Percentiles rank a stretch among this genome's conserved stretches.
Conservation (phyloP, 2,113 vertebrate genomes). For the Amblyopsis rosae region DNA sequence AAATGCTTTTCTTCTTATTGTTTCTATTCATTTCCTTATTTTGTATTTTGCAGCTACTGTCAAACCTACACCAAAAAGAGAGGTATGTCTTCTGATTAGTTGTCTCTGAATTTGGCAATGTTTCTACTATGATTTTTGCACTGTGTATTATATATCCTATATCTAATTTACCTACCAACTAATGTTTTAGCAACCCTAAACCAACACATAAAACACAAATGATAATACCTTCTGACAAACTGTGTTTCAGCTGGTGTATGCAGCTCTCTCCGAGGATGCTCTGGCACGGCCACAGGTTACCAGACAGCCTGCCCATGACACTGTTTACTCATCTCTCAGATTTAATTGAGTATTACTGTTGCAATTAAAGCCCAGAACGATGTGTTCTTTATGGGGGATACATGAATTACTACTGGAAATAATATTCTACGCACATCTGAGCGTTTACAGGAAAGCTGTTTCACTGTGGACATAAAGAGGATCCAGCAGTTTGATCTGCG, state of each 20-base stretch:
- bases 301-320: constrained; percentile 23
- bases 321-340: constrained; percentile 59
- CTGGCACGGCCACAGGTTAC: constrained; percentile 2
- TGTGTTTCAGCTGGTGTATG: constrained; percentile 65
- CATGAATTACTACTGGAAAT: too few species aligned
- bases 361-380: not conserved
- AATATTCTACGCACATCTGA: too few species aligned
- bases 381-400: not conserved
- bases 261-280: constrained; percentile 47
- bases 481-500: too few species aligned
- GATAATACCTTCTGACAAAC: not conserved
- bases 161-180: too few species aligned
- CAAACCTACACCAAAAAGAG: constrained; percentile 35
- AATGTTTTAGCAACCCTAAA: too few species aligned
- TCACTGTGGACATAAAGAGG: too few species aligned
- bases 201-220: not conserved
- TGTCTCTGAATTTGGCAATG: not conserved
- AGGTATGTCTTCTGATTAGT: constrained; percentile 40
- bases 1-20: not conserved
- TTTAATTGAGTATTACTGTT: constrained; percentile 37
- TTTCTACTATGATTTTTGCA: not conserved
- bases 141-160: not conserved
- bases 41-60: constrained; percentile 26
- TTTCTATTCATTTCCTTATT: not conserved
- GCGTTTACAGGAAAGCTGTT: too few species aligned